Conservation (phyloP, 2,888 invertebrate species). For the Leucoptera coffeella region DNA sequence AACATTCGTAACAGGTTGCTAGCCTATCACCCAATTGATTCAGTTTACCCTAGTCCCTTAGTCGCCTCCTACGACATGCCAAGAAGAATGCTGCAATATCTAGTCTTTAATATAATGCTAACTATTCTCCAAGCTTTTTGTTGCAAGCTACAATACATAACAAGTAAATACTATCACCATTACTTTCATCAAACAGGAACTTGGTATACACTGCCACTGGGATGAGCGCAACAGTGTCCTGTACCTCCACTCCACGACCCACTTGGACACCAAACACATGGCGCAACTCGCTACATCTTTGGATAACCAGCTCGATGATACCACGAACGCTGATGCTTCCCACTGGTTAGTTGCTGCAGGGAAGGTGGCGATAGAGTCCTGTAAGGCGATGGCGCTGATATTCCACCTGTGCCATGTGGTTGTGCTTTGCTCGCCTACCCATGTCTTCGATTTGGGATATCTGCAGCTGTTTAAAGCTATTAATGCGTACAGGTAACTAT, state of each 20-base stretch:
- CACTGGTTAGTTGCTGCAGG: slow-evolving; percentile 61
- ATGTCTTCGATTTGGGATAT: slow-evolving; percentile 72
- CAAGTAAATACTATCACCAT: too few relatives aligned
- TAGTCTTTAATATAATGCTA: too few relatives aligned
- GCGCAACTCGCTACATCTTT: slow-evolving; percentile 20
- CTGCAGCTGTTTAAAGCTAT: slow-evolving; percentile 75
- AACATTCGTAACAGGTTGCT: too few relatives aligned
- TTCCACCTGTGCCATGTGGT: slow-evolving; percentile 80
- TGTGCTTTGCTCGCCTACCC: slow-evolving; percentile 37
- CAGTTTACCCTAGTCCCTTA: too few relatives aligned
- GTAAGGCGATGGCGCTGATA: slow-evolving; percentile 66
- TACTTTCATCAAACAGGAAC: too few relatives aligned
- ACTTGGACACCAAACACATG: slow-evolving; percentile 29
- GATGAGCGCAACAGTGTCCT: slow-evolving; percentile 43
- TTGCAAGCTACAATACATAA: too few relatives aligned
- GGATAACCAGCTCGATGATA: slow-evolving; percentile 22
- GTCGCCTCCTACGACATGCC: too few relatives aligned
- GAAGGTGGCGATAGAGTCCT: slow-evolving; percentile 41
- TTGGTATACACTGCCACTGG: slow-evolving; percentile 54
- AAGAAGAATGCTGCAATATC: too few relatives aligned
- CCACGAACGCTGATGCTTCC: slow-evolving; percentile 32
- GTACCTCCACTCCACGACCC: slow-evolving; percentile 48
- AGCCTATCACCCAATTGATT: too few relatives aligned
- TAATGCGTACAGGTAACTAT: slow-evolving; percentile 67
- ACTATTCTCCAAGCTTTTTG: too few relatives aligned